phyloP scores from a whole-genome alignment of 2,888 invertebrate species.

The Ptychoptera albimana region DNA sequence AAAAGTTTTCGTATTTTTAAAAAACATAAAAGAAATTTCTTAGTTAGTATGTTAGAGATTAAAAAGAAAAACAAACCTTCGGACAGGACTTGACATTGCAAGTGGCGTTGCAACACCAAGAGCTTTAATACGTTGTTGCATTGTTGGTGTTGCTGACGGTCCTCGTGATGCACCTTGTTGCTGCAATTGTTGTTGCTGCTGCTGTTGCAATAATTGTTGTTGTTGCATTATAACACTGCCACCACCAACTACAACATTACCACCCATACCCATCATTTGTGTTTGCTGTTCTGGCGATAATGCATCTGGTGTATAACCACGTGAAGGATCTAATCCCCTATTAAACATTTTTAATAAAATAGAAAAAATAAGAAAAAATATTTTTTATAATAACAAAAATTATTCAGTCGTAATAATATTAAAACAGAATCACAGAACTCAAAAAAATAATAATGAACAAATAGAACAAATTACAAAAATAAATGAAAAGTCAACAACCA shows the following conservation, averaged over 20 bases:
- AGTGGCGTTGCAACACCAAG: conserved; percentile 80
- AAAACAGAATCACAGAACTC: no score
- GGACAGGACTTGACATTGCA: conserved; percentile 71
- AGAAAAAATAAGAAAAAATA: neutral
- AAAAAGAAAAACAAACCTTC: conserved; percentile 41
- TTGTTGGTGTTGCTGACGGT: conserved; percentile 54
- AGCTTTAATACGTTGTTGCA: conserved; percentile 81
- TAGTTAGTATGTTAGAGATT: neutral
- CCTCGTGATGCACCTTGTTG: conserved; percentile 15
- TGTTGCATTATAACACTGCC: conserved; percentile 23
- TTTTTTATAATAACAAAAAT: no score
- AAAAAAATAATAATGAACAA: no score
- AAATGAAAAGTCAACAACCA: no score
- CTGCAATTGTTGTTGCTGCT: conserved; percentile 16
- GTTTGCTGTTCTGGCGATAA: conserved; percentile 41
- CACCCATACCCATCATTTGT: conserved; percentile 19
- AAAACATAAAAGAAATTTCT: no score
- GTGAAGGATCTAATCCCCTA: conserved; percentile 45
- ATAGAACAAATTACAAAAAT: no score
- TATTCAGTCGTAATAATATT: neutral
- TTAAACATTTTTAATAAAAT: neutral
- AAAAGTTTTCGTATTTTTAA: no score
- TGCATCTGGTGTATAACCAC: conserved; percentile 43
- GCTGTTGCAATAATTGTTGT: conserved; percentile 45
- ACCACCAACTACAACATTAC: conserved; percentile 26